Conservation (phyloP, 2,113 vertebrate species). For the Aix galericulata region DNA sequence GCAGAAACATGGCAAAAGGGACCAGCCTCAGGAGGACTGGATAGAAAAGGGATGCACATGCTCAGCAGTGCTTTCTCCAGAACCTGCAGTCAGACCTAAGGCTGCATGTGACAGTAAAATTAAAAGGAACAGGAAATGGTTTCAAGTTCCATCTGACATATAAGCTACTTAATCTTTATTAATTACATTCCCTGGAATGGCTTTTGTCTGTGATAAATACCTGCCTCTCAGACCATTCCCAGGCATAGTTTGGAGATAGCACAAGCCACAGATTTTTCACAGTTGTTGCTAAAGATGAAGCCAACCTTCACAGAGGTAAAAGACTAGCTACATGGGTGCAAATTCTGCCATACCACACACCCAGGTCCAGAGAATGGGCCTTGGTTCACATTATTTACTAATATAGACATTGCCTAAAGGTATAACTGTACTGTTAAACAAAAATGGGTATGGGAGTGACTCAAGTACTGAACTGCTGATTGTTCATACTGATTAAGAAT, state of each 20-base stretch:
- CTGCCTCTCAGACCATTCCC: neutral
- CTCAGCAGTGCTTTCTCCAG: neutral
- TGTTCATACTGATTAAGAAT: slow-evolving; percentile 34
- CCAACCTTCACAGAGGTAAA: neutral
- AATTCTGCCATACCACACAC: neutral
- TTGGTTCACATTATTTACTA: slow-evolving; percentile 26
- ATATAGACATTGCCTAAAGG: slow-evolving; percentile 23
- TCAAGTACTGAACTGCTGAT: slow-evolving; percentile 46
- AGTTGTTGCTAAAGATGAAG: neutral
- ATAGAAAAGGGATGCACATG: neutral
- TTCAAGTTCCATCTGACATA: neutral
- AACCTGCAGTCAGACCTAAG: fast-evolving
- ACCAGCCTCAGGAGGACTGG: neutral
- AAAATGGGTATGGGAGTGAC: slow-evolving; percentile 37
- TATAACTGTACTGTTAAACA: slow-evolving; percentile 39
- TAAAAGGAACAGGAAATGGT: neutral
- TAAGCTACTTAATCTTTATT: neutral
- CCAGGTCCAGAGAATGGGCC: neutral
- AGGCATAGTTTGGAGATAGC: neutral
- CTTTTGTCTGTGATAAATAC: neutral
- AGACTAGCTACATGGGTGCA: neutral
- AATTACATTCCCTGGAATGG: neutral
- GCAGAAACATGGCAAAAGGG: neutral
- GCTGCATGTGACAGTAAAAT: neutral
- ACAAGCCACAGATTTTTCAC: neutral